Base-by-base conservation (phyloP, 2,888 invertebrate genomes). In the Lamproptera curius region DNA sequence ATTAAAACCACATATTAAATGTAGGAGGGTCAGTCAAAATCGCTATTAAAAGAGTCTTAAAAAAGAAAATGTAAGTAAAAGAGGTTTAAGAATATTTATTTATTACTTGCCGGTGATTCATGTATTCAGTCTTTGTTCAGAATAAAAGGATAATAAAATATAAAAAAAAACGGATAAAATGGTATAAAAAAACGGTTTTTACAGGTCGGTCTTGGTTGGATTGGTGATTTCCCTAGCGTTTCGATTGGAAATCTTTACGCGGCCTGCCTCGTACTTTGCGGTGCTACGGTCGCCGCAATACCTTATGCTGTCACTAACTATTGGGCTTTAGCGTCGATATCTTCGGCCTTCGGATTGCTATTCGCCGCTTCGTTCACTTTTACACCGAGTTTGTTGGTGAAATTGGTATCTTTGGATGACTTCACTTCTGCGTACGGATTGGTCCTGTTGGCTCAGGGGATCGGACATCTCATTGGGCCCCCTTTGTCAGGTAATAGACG, bases 351-450 rank as follows among this genome's bases (percentile, higher is more conserved):
- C 79, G 98, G 98, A 9, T 89, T 97, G 55, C 94, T 95, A 57
- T 96, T 97, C 70, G 96, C 96, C 40, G 97, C 96, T 58, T 96
- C 94, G 51, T 97, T 96, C 75, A 94, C 96, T 0, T 94, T 97
- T 58, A 97, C 97, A 0, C 96, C 97, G 0, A 94, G 96, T 63
- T 92, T 98, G 61, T 83, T 97, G 57, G 96, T 97, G 36, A 93
- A 95, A 66, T 84, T 97, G 62, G 94, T 97, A 26, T 95, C 97
- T 3, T 80, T 98, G 69, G 96, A 97, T 70, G 92, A 95, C 58
- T 97, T 98, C 72, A 97, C 97, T 3, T 93, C 94, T 54, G 97
- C 97, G 10, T 98, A 97, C 75, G 98, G 98, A 13, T 79, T 98
- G 60, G 92, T 95, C 58, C 85, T 97, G 61, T 84, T 98, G 46